Evolutionary conservation across 2,113 vertebrate species (phyloP).

Genomic region (Dicerorhinus sumatrensis): DNA sequence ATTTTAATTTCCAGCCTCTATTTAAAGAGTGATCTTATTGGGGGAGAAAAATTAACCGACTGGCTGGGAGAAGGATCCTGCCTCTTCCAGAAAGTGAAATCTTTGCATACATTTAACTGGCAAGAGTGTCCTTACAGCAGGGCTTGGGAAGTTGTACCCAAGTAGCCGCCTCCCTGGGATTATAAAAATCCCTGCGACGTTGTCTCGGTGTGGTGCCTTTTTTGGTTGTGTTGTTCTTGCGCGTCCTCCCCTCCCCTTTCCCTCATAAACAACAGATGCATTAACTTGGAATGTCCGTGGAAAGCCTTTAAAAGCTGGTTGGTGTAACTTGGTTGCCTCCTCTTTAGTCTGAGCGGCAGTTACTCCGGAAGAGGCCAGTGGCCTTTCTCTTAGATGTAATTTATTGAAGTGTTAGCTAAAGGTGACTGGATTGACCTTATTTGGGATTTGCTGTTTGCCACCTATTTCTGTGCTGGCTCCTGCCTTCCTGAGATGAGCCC

Average conservation of each 20-base stretch:
- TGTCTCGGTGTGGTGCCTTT: constrained; percentile 61
- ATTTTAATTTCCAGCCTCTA: constrained; percentile 39
- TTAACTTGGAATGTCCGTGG: constrained; percentile 63
- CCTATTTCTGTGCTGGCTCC: constrained; percentile 37
- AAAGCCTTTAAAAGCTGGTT: constrained; percentile 25
- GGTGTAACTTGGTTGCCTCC: background rate
- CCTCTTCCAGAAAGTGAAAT: background rate
- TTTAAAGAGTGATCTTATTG: background rate
- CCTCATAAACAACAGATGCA: constrained; percentile 42
- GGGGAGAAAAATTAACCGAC: background rate
- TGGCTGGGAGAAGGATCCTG: background rate
- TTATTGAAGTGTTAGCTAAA: constrained; percentile 50
- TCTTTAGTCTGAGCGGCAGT: background rate
- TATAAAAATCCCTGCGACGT: constrained; percentile 38
- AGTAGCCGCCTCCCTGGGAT: background rate
- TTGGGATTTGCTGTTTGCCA: background rate
- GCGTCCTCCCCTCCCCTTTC: background rate
- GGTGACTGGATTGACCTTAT: background rate
- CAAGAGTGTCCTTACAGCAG: background rate
- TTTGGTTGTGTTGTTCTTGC: constrained; percentile 64
- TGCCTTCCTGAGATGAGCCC: background rate
- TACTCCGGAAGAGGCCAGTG: background rate
- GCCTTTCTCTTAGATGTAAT: constrained; percentile 2
- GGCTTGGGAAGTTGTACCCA: constrained; percentile 20
- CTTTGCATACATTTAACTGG: background rate